Conservation (phyloP, 92 coral and sea anemone species). For the Actinostola sp. region DNA sequence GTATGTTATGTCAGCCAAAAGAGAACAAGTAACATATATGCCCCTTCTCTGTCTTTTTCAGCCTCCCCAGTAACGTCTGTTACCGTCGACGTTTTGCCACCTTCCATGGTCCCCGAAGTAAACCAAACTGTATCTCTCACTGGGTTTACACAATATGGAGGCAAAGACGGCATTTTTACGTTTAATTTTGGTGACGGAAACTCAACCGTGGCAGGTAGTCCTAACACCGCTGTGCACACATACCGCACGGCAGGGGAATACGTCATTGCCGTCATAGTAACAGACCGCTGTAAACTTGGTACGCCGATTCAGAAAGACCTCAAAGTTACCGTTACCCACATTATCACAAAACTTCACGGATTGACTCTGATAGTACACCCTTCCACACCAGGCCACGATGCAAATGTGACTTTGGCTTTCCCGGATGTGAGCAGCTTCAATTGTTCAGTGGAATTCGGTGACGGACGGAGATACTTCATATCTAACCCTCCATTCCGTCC, state of each 20-base stretch:
- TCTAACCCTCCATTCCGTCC: constrained; percentile 6
- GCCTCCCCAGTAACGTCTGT: constrained; percentile 52
- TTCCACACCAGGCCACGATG: constrained; percentile 1
- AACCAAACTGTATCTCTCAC: constrained; percentile 42
- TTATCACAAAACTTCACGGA: constrained; percentile 4
- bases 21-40: neutral
- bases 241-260: constrained; percentile 35
- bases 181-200: constrained; percentile 72
- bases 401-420: constrained; percentile 11
- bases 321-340: constrained; percentile 1
- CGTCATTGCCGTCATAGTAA: constrained; percentile 18
- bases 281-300: constrained; percentile 26
- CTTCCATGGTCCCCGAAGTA: constrained; percentile 26
- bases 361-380: constrained; percentile 5
- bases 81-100: constrained; percentile 42
- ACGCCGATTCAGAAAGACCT: neutral
- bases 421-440: constrained; percentile 18
- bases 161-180: constrained; percentile 25
- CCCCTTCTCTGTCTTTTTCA: constrained; percentile 10
- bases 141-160: constrained; percentile 36
- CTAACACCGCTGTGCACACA: constrained; percentile 32
- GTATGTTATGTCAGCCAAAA: neutral
- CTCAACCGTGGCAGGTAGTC: neutral
- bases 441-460: constrained; percentile 42
- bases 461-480: constrained; percentile 8